Base-by-base conservation (phyloP, 2,888 invertebrate species). In the Acanthococcus lagerstroemiae region DNA sequence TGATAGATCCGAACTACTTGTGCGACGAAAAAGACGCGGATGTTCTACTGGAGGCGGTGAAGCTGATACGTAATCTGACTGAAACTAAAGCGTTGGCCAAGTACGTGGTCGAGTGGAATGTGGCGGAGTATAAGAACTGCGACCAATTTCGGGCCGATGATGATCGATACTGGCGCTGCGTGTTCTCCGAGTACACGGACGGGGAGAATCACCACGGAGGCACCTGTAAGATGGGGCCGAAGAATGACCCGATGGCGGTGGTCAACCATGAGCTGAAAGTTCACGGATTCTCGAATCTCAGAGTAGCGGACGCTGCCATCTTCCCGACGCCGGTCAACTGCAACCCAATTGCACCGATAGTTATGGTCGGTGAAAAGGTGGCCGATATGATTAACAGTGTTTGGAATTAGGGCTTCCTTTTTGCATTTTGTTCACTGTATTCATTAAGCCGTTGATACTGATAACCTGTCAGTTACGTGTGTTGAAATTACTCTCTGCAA, bases 1-100 rank as follows among this genome's bases (percentile, higher is more conserved):
- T 76, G 37, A 77, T 82, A 65, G 75, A 80, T 66, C 78, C 81
- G 15, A 79, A 80, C 69, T 82, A 82, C 71, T 73, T 82, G 65
- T 70, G 74, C 21, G 75, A 77, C 17, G 73, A 75, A 26, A 70
- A 74, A 22, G 81, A 81, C 68, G 69, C 74, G 1, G 60, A 72
- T 9, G 72, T 72, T 9, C 61, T 75, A 19, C 71, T 75, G 3
- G 73, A 74, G 56, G 74, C 74, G 5, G 68, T 73, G 9, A 71
- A 71, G 56, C 72, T 76, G 6, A 63, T 69, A n/a, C 57, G 69
- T 3, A 66, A 69, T 37, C 63, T 73, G 56, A 70, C 70, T 4
- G 55, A 67, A 52, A 72, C 72, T 12, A 55, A 69, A 17, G 67
- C 71, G 7, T 55, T 73, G 66, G 67, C 69, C 45, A 69, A 69